Evolutionary conservation across 2,888 invertebrate genomes (phyloP).

Genomic region (Capitulum mitella): DNA sequence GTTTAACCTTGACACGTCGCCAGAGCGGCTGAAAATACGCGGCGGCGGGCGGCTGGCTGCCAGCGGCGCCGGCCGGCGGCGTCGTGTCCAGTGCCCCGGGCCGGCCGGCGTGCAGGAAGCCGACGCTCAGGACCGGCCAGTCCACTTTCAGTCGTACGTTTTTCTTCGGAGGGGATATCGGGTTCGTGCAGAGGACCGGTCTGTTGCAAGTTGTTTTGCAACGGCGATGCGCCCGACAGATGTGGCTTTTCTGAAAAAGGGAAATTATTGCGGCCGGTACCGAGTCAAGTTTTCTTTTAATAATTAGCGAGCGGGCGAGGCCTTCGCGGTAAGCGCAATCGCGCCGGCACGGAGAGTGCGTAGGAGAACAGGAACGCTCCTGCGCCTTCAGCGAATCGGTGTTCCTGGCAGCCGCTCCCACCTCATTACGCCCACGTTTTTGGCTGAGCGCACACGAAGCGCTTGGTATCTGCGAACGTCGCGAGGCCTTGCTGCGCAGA

Average conservation of each 20-base stretch:
- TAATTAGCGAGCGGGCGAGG: background rate
- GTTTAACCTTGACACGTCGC: constrained; percentile 9
- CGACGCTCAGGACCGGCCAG: background rate
- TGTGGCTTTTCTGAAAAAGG: constrained; percentile 7
- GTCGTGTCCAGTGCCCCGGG: too few species aligned
- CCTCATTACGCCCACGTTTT: too few species aligned
- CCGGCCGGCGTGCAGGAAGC: background rate
- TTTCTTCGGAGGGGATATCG: background rate
- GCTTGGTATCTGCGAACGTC: too few species aligned
- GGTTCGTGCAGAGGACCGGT: background rate
- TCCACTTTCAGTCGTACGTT: background rate
- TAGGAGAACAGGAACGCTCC: background rate
- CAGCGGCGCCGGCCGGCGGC: background rate
- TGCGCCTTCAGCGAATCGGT: too few species aligned
- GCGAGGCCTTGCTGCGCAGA: too few species aligned
- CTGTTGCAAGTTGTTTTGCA: background rate
- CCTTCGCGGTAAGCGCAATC: background rate
- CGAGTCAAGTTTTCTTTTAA: background rate
- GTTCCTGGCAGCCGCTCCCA: too few species aligned
- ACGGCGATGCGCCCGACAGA: background rate
- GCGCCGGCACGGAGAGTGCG: background rate
- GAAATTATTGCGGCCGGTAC: background rate
- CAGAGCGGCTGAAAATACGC: background rate
- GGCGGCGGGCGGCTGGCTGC: background rate
- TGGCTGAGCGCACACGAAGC: background rate